Evolutionary conservation across 2,888 invertebrate species (phyloP), one percentile per base, ranked within the genome.

Genomic region (Callosobruchus maculatus): DNA sequence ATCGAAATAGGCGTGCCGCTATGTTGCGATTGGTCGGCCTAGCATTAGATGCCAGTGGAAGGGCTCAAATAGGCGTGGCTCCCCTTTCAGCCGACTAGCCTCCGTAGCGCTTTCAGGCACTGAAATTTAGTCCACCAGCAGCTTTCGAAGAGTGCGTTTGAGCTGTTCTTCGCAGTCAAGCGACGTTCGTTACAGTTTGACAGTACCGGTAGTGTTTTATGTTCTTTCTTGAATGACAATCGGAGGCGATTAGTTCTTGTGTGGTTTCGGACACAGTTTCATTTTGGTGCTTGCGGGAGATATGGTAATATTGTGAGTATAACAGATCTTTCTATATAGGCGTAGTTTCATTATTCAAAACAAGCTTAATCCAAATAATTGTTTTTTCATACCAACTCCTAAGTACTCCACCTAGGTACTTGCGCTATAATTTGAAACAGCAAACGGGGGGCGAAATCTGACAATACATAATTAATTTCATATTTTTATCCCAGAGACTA

Each of bases 251-350:
- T 49, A 7, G 49, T 49, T 49, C 7, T 49, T 49, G 49, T 49
- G 73, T 71, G 31, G 68, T 71, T 70, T 68, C 20, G 68, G 68
- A 68, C 20, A 49, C 49, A 49, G 69, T 69, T 69, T 68, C 21
- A 69, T 20, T 68, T 71, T 70, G 70, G 71, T 66, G n/a, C 67
- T 71, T 74, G 73, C 68, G 76, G 83, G 83, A 86, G 87, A 86
- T 86, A 87, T 87, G 87, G 87, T 87, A 81, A 86, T 87, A 82
- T 78, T 87, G 87, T 87, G 85, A 87, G 87, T 87, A 84, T 72
- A 21, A 69, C 26, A 71, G 49, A 72, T 73, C 22, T 71, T 1
- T 49, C 13, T 7, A 49, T 18, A 49, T 49, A 49, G 9, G 9
- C 18, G 13, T 49, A 49, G 18, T 49, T 26, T n/a, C n/a, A n/a